Evolutionary conservation across 2,113 vertebrate genomes (phyloP).

Genomic region (Platysteira castanea): DNA sequence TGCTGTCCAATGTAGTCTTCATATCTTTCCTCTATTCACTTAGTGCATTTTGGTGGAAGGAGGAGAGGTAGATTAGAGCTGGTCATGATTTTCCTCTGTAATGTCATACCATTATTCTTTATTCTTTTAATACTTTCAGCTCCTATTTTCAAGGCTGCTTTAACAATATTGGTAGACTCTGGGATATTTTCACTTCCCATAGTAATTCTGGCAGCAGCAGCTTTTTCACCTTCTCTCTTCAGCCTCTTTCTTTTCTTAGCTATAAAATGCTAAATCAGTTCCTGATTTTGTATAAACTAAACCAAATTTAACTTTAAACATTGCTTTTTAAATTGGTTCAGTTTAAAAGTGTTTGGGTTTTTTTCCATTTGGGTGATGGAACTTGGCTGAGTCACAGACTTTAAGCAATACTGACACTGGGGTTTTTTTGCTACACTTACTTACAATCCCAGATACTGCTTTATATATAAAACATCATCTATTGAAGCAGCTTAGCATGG

Average conservation of each 20-base stretch:
- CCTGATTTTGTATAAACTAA: neutral
- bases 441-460: neutral
- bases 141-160: neutral
- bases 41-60: neutral
- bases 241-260: neutral
- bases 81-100: neutral
- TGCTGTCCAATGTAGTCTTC: neutral
- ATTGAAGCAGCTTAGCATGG: neutral
- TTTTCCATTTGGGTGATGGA: neutral
- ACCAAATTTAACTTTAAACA: neutral
- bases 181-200: neutral
- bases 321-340: neutral
- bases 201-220: neutral
- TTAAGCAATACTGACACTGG: neutral
- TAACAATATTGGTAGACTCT: neutral
- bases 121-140: neutral
- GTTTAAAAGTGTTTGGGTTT: neutral
- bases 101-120: neutral
- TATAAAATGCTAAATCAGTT: neutral
- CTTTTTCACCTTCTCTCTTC: neutral
- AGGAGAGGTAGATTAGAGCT: neutral
- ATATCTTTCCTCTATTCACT: neutral
- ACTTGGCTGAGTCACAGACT: neutral
- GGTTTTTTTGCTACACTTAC: neutral
- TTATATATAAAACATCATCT: neutral